Percentiles rank a stretch among this genome's conserved stretches.
These are phyloP conservation scores for Galaxias olidus DNA, from an alignment of 2,797 vertebrate genomes.

Conservation along the genomic window DNA sequence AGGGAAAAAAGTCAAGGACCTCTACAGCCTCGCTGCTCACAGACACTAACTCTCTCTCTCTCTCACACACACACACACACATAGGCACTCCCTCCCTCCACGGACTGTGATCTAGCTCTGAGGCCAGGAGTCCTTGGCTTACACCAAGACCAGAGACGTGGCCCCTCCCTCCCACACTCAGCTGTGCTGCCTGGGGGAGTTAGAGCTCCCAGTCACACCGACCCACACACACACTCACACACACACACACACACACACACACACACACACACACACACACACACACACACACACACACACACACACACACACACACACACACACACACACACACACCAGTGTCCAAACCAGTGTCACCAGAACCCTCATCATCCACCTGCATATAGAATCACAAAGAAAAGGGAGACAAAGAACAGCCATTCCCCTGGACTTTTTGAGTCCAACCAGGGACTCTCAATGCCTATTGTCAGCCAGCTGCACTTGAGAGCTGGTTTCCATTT, in stretches of 20 bases:
- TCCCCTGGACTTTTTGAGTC: conserved; percentile 59
- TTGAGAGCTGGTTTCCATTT: conserved; percentile 39
- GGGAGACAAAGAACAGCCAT: conserved; percentile 65
- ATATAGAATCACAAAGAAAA: conserved; percentile 51
- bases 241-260: conserved; percentile 20
- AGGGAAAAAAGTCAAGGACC: conserved; percentile 35
- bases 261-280: conserved; percentile 17
- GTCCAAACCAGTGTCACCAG: conserved; percentile 47
- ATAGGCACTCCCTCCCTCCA: conserved; percentile 25
- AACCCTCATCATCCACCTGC: conserved; percentile 71
- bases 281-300: conserved; percentile 15
- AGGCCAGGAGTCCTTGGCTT: conserved; percentile 48
- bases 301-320: conserved; percentile 19
- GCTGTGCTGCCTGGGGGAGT: conserved; percentile 68
- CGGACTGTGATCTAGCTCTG: conserved; percentile 49
- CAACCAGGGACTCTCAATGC: conserved; percentile 41
- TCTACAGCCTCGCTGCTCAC: conserved; percentile 27
- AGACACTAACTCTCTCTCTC: conserved; percentile 23
- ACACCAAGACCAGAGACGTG: conserved; percentile 54
- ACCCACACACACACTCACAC: conserved; percentile 32
- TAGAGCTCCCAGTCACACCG: conserved; percentile 46
- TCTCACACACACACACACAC: conserved; percentile 27
- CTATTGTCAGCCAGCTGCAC: conserved; percentile 55
- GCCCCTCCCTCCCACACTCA: conserved; percentile 79
- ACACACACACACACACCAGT: conserved; percentile 25